Conservation (phyloP, 2,113 vertebrate species). For the Heterotilapia buettikoferi region DNA sequence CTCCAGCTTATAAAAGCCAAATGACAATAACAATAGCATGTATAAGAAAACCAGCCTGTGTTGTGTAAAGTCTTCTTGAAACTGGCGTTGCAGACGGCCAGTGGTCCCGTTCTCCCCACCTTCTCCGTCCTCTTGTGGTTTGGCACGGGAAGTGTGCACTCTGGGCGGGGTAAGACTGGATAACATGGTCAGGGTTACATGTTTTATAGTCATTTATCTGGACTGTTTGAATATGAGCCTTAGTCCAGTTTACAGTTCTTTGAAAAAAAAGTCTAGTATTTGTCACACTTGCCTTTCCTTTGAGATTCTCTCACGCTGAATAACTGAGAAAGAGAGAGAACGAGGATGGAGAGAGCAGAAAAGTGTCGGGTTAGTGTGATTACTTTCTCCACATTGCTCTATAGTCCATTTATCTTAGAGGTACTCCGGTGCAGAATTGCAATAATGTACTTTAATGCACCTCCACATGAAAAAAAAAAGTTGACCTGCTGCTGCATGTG, state of each 20-base stretch:
- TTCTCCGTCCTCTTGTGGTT: constrained; percentile 45
- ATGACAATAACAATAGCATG: constrained; percentile 62
- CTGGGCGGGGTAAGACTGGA: constrained; percentile 9
- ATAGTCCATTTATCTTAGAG: constrained; percentile 42
- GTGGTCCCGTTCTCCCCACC: constrained; percentile 30
- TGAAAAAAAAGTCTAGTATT: background rate
- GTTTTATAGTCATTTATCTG: constrained; percentile 32
- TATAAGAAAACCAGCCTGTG: constrained; percentile 35
- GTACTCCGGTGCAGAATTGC: background rate
- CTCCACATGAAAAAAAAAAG: constrained; percentile 38
- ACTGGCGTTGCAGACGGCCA: constrained; percentile 28
- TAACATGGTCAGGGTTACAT: constrained; percentile 16
- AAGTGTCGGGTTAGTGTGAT: constrained; percentile 37
- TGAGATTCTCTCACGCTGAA: background rate
- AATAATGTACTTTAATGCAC: constrained; percentile 52
- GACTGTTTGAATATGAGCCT: background rate
- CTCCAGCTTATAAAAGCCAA: constrained; percentile 60
- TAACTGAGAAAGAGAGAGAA: background rate
- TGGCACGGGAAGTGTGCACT: constrained; percentile 24
- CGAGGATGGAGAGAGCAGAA: constrained; percentile 23
- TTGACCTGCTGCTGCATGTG: constrained; percentile 36
- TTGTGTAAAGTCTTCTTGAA: constrained; percentile 47
- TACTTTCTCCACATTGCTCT: constrained; percentile 10
- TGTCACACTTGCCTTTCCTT: background rate
- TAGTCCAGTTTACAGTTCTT: background rate